Evolutionary conservation across 2,888 invertebrate genomes (phyloP).

Genomic region (Dendrolimus pini): DNA sequence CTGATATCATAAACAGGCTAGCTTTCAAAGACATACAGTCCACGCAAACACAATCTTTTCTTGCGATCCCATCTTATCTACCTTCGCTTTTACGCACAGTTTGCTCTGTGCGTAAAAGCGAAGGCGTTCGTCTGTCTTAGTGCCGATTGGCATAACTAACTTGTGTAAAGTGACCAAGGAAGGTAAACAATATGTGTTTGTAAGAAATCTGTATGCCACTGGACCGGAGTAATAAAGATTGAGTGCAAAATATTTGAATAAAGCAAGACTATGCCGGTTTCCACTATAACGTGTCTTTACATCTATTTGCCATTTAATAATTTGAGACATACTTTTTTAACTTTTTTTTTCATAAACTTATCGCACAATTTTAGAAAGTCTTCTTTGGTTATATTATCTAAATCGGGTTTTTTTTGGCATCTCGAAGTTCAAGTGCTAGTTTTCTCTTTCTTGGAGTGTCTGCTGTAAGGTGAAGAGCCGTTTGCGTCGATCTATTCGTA

Average conservation of each 20-base stretch:
- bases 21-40: constrained; percentile 16
- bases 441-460: constrained; percentile 8
- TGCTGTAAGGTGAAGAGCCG: constrained; percentile 2
- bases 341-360: constrained; percentile 13
- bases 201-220: constrained; percentile 13
- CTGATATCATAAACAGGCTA: constrained; percentile 15
- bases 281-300: constrained; percentile 10
- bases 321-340: constrained; percentile 10
- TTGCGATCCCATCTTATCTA: constrained; percentile 13
- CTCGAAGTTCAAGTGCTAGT: constrained; percentile 5
- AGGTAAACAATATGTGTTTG: constrained; percentile 13
- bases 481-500: constrained; percentile 1
- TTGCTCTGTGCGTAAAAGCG: too few species aligned
- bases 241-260: constrained; percentile 16
- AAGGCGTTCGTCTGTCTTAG: constrained; percentile 10
- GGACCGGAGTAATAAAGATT: constrained; percentile 6
- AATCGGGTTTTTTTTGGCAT: constrained; percentile 4
- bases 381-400: constrained; percentile 9
- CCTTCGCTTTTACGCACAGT: constrained; percentile 13
- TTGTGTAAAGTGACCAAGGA: constrained; percentile 12
- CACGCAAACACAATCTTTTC: constrained; percentile 16
- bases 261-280: constrained; percentile 12
- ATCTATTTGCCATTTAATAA: constrained; percentile 16
- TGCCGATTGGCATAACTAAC: constrained; percentile 12
- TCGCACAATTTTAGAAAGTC: constrained; percentile 15